Conservation (phyloP, 2,797 vertebrate species). For the Anniella stebbinsi region DNA sequence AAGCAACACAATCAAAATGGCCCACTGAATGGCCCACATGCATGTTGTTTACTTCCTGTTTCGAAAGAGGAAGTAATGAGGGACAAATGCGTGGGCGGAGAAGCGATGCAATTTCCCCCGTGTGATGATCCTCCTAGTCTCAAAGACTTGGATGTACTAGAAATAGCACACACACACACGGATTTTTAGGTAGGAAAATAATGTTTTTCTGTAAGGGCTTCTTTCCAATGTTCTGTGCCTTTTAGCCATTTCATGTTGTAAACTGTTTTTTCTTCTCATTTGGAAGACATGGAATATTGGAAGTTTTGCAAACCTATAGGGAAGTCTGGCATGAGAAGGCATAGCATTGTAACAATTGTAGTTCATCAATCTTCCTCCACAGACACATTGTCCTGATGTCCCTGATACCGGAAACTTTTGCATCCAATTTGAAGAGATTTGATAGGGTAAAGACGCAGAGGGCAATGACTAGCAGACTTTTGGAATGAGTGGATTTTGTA, state of each 20-base stretch:
- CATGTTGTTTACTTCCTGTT: too few species aligned
- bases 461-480: neutral
- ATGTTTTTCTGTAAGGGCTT: neutral
- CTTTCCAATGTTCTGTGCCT: neutral
- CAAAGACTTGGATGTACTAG: neutral
- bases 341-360: neutral
- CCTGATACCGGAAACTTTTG: conserved; percentile 46
- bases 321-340: too few species aligned
- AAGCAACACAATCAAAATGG: too few species aligned
- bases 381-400: neutral
- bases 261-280: neutral
- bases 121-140: too few species aligned
- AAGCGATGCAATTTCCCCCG: too few species aligned
- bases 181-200: neutral
- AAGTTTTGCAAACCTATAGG: neutral
- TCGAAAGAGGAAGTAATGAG: too few species aligned
- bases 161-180: neutral
- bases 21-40: too few species aligned
- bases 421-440: conserved; percentile 42
- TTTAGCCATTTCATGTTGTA: neutral
- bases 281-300: neutral
- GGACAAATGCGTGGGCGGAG: too few species aligned
- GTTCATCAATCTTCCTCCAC: neutral
- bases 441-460: conserved; percentile 2
- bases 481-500: conserved; percentile 36